Evolutionary conservation across 2,888 invertebrate species (phyloP), one percentile per base, ranked within the genome.

Genomic region (Nycteola revayana): DNA sequence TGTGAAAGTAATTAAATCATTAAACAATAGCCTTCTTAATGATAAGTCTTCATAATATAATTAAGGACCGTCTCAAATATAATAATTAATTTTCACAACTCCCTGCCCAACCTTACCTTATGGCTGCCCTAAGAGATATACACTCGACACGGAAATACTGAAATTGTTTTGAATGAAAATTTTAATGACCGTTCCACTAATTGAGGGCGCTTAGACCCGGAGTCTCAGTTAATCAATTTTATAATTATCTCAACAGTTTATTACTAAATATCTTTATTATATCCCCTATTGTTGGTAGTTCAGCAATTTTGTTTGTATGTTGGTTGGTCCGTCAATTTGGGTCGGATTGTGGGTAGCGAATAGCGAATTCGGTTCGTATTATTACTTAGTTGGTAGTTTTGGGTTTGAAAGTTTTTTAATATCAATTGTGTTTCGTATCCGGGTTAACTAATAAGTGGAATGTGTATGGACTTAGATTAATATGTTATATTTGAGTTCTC

Each of bases 101-200:
- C 14, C 14, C 14, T 14, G 5, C 5, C 14, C 14, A 7, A 21
- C 21, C 21, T 21, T 1, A 14, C 14, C 1, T 28, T 4, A 54
- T 66, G 61, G 73, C 29, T 28, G 48, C 52, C 54, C 41, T 34
- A 48, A 56, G 61, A 57, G 61, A 61, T 65, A 58, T 63, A 68
- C 51, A 62, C 58, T 66, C 54, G 58, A 66, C 56, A 61, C 54
- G 69, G 68, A 69, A 75, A 78, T 75, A 75, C 75, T 76, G 67
- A 80, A 79, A 84, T 82, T 80, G 80, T 84, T 82, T 80, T 77
- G 74, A 83, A 78, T 75, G 80, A 78, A 84, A 79, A 81, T 84
- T 85, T 84, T 84, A 84, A 85, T 82, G 80, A 79, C 66, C 67
- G 58, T 49, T 60, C 62, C 61, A 61, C 74, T 78, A 76, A 80